Conservation (phyloP, 2,113 vertebrate species). For the Nycticryphes semicollaris region DNA sequence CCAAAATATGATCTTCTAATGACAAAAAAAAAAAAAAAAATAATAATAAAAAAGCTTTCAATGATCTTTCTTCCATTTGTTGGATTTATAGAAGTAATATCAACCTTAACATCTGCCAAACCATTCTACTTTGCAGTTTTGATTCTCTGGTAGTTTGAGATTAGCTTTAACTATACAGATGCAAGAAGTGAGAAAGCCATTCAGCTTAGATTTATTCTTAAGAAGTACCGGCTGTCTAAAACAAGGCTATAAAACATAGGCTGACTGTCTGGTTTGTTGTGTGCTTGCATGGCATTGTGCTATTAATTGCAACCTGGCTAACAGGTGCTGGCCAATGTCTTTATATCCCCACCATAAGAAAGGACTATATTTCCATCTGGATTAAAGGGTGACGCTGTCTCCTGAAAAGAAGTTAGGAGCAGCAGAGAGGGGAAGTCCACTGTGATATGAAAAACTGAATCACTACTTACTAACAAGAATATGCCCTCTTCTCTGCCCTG, state of each 20-base stretch:
- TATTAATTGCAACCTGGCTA: constrained; percentile 70
- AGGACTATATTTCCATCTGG: constrained; percentile 46
- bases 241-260: constrained; percentile 59
- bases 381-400: constrained; percentile 6
- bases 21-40: background rate
- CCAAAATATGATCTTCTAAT: background rate
- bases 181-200: constrained; percentile 57
- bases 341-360: constrained; percentile 46
- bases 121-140: constrained; percentile 54
- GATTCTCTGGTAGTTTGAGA: constrained; percentile 58
- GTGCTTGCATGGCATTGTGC: constrained; percentile 29
- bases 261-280: constrained; percentile 57
- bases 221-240: constrained; percentile 57
- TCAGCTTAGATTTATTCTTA: constrained; percentile 59
- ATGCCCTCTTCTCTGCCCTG: background rate
- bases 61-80: background rate
- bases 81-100: constrained; percentile 49
- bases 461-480: background rate
- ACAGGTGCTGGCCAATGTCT: constrained; percentile 64
- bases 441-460: background rate
- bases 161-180: constrained; percentile 57
- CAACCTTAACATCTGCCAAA: constrained; percentile 55
- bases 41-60: background rate
- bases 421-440: background rate
- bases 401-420: background rate